Conservation (phyloP, 23 tunicate species). For the Halocynthia roretzi region DNA sequence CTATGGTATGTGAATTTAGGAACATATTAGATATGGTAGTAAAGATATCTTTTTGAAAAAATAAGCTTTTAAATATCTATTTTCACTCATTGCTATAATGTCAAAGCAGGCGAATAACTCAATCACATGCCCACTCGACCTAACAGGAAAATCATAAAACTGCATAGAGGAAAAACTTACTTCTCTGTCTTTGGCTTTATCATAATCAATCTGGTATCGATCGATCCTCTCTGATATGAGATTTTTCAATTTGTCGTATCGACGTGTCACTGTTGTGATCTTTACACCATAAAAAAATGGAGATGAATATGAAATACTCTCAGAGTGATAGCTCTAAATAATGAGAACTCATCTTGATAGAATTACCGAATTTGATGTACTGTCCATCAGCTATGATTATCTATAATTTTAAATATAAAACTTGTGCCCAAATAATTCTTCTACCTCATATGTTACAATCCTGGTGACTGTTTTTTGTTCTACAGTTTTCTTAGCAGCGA, state of each 20-base stretch:
- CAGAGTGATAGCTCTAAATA: background rate
- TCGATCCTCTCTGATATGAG: constrained; percentile 75
- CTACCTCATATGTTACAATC: constrained; percentile 17
- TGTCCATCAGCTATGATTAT: no score
- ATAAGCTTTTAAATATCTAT: no score
- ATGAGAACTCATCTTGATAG: background rate
- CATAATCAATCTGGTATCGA: constrained; percentile 41
- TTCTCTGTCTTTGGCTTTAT: constrained; percentile 66
- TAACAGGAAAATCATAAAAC: no score
- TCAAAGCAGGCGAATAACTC: no score
- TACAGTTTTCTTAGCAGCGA: constrained; percentile 12
- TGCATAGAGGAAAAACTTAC: constrained; percentile 19
- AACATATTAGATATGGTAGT: no score
- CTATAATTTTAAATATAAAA: no score
- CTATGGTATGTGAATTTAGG: no score
- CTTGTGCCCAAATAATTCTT: no score
- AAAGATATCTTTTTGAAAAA: no score
- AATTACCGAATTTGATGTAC: no score
- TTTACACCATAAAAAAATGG: background rate
- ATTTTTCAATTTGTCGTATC: constrained; percentile 77
- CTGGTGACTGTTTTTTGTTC: constrained; percentile 15
- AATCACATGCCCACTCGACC: no score
- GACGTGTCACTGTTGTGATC: constrained; percentile 63
- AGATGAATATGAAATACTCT: background rate
- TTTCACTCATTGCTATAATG: no score